These are phyloP conservation scores for Elmis aenea DNA, from an alignment of 2,888 invertebrate species.

Conservation along the genomic window DNA sequence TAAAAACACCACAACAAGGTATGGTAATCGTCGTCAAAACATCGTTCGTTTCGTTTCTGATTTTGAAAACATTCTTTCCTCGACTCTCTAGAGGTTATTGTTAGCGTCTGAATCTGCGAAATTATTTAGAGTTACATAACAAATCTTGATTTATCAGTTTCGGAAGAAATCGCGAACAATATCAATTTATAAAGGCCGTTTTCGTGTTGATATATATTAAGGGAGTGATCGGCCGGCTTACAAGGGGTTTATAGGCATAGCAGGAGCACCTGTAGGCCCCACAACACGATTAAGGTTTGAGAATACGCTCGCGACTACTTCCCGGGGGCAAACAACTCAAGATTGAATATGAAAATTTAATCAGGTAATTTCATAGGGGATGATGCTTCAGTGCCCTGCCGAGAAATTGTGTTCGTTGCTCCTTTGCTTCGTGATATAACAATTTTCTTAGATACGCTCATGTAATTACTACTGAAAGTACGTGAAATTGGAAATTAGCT, in stretches of 20 bases:
- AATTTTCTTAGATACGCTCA: conserved; percentile 23
- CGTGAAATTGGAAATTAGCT: conserved; percentile 28
- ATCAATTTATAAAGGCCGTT: conserved; percentile 4
- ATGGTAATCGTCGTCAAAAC: too few species aligned
- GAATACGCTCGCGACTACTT: conserved; percentile 36
- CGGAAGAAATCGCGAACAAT: conserved; percentile 1
- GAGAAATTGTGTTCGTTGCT: conserved; percentile 37
- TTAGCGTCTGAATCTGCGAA: too few species aligned
- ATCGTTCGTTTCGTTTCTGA: too few species aligned
- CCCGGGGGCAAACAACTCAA: conserved; percentile 63
- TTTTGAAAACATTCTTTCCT: too few species aligned
- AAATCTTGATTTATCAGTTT: too few species aligned
- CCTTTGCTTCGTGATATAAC: conserved; percentile 20
- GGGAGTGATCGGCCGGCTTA: conserved; percentile 18
- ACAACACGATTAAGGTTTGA: conserved; percentile 24
- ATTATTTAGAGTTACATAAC: too few species aligned
- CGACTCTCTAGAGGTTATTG: too few species aligned
- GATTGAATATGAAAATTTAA: conserved; percentile 80
- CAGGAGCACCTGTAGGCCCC: conserved; percentile 22
- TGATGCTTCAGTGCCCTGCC: conserved; percentile 43
- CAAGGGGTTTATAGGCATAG: conserved; percentile 11
- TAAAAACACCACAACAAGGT: too few species aligned
- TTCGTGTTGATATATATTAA: conserved; percentile 8
- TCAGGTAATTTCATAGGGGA: conserved; percentile 65
- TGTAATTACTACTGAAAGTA: conserved; percentile 28